A percentile compares a stretch with the other conserved stretches of the same genome.
Conservation (phyloP, 2,797 vertebrate species). For the Pangasius larnaudii region DNA sequence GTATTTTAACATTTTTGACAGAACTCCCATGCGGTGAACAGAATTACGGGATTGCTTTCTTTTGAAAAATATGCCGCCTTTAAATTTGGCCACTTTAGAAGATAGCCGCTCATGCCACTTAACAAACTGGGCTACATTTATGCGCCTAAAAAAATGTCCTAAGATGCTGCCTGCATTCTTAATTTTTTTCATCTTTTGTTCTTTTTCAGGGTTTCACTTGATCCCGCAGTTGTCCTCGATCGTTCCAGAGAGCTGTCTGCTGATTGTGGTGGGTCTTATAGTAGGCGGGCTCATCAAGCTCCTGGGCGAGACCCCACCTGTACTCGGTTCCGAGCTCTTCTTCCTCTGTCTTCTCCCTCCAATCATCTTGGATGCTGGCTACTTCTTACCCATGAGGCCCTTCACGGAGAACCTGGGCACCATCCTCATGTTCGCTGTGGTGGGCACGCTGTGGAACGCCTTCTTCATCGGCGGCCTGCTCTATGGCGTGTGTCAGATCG, state of each 20-base stretch:
- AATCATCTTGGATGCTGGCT: conserved; percentile 97
- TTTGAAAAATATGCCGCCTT: not conserved
- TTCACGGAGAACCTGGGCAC: conserved; percentile 98
- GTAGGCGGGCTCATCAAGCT: conserved; percentile 91
- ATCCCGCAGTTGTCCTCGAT: conserved; percentile 88
- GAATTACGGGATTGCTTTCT: not conserved
- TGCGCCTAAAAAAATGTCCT: not conserved
- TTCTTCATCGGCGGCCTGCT: conserved; percentile 91
- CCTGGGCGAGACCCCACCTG: conserved; percentile 83
- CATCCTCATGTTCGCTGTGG: conserved; percentile 94
- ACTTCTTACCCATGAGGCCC: conserved; percentile 92
- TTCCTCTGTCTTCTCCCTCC: conserved; percentile 95
- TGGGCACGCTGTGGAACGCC: conserved; percentile 95
- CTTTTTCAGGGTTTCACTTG: conserved; percentile 89
- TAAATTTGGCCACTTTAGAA: not conserved
- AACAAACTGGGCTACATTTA: too few relatives aligned
- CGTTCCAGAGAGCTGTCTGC: conserved; percentile 97
- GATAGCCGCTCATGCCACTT: not conserved
- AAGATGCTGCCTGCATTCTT: too few relatives aligned
- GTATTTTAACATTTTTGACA: not conserved
- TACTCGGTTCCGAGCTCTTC: conserved; percentile 83
- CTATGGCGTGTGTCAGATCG: conserved; percentile 86
- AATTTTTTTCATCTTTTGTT: not conserved
- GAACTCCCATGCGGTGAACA: not conserved
- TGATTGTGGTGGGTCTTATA: conserved; percentile 92